Conservation (phyloP, 2,113 vertebrate species). For the Notarius quadriscutis region DNA sequence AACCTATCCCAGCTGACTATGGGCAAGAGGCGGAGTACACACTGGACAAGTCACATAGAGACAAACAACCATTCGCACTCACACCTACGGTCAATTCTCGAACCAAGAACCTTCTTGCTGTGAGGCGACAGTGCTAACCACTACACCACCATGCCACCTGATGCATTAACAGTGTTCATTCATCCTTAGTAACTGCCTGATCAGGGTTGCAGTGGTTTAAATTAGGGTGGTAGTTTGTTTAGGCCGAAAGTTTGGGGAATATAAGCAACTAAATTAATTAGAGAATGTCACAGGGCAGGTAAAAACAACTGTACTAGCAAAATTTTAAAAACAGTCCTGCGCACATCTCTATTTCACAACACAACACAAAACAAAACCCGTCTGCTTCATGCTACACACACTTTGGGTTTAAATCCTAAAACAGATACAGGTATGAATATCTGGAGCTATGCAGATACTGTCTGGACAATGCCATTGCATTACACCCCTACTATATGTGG, state of each 20-base stretch:
- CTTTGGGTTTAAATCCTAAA: not conserved
- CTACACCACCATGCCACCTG: not conserved
- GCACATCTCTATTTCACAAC: not conserved
- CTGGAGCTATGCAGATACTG: not conserved
- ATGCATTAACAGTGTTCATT: not conserved
- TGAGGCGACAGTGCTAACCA: too few species aligned
- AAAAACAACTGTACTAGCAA: not conserved
- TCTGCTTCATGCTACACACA: not conserved
- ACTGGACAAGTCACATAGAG: too few species aligned
- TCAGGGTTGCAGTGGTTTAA: not conserved
- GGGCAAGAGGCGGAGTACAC: too few species aligned
- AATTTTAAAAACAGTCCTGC: not conserved
- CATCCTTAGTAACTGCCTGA: too few species aligned
- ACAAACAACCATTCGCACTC: too few species aligned
- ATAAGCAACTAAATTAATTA: not conserved
- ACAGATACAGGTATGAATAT: not conserved
- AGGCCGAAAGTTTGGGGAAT: not conserved
- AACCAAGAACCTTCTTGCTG: too few species aligned
- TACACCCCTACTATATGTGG: not conserved
- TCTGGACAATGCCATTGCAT: not conserved
- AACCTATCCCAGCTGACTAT: too few species aligned
- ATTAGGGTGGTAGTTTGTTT: not conserved
- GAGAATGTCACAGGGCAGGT: not conserved
- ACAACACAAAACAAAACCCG: not conserved
- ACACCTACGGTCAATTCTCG: too few species aligned